phyloP scores from a whole-genome alignment of 2,797 vertebrate species.

The Bovichtus variegatus region DNA sequence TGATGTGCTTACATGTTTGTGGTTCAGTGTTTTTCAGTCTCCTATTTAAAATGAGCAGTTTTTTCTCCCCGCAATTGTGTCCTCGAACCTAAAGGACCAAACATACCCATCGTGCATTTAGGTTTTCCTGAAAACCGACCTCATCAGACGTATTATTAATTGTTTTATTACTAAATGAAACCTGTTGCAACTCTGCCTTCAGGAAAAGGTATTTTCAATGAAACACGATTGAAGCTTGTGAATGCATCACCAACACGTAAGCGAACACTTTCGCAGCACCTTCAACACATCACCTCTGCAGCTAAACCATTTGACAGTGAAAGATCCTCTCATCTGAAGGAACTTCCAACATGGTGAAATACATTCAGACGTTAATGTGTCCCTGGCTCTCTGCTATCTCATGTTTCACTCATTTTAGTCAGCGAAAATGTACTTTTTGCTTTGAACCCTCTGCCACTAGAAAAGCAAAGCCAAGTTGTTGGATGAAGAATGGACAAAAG shows the following conservation, averaged over 20 bases:
- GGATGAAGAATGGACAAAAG: not conserved
- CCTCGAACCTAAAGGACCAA: not conserved
- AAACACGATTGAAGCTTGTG: not conserved
- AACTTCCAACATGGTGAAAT: slow-evolving; percentile 10
- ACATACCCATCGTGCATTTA: not conserved
- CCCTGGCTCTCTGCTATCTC: not conserved
- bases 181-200: not conserved
- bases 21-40: not conserved
- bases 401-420: not conserved
- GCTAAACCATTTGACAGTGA: slow-evolving; percentile 36
- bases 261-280: too few relatives aligned
- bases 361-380: not conserved
- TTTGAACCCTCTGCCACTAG: not conserved
- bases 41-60: not conserved
- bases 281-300: too few relatives aligned
- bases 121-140: not conserved
- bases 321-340: slow-evolving; percentile 3
- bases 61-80: too few relatives aligned
- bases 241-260: not conserved
- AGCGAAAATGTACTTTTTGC: too few relatives aligned
- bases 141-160: not conserved
- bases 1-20: not conserved
- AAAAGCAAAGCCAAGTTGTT: not conserved
- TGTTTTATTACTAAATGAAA: not conserved
- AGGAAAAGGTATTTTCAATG: not conserved